Conservation (phyloP, 2,888 invertebrate genomes). For the Trisateles emortualis region DNA sequence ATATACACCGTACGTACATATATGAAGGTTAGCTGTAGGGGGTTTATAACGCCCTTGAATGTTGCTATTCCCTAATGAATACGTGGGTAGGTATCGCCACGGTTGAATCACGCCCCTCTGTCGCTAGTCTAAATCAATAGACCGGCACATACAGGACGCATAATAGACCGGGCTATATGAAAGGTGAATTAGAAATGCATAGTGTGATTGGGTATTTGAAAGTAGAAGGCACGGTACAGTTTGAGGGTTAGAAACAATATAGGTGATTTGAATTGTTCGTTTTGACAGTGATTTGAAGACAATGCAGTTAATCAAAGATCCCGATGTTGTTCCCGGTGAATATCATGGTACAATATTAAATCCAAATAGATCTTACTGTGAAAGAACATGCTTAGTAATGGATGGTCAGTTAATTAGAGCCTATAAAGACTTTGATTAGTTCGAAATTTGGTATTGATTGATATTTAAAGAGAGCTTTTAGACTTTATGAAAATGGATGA, state of each 20-base stretch:
- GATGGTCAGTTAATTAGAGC: too few relatives aligned
- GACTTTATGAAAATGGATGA: too few relatives aligned
- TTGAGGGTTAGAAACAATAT: neutral
- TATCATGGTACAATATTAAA: too few relatives aligned
- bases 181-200: slow-evolving; percentile 18
- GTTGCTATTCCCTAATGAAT: slow-evolving; percentile 48
- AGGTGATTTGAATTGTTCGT: neutral
- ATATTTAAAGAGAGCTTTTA: too few relatives aligned
- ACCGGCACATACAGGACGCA: slow-evolving; percentile 52
- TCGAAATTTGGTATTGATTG: too few relatives aligned
- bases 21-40: slow-evolving; percentile 8
- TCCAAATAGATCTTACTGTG: too few relatives aligned
- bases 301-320: neutral
- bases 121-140: slow-evolving; percentile 76
- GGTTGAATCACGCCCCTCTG: slow-evolving; percentile 77
- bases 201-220: neutral
- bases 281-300: neutral
- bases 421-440: too few relatives aligned
- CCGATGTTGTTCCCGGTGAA: neutral
- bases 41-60: slow-evolving; percentile 45
- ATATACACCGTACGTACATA: neutral
- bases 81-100: slow-evolving; percentile 55
- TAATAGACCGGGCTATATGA: slow-evolving; percentile 33
- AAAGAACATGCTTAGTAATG: neutral
- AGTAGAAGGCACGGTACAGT: neutral